Evolutionary conservation across 2,888 invertebrate species (phyloP), one percentile per base, ranked within the genome.

Genomic region (Tetropium fuscum): DNA sequence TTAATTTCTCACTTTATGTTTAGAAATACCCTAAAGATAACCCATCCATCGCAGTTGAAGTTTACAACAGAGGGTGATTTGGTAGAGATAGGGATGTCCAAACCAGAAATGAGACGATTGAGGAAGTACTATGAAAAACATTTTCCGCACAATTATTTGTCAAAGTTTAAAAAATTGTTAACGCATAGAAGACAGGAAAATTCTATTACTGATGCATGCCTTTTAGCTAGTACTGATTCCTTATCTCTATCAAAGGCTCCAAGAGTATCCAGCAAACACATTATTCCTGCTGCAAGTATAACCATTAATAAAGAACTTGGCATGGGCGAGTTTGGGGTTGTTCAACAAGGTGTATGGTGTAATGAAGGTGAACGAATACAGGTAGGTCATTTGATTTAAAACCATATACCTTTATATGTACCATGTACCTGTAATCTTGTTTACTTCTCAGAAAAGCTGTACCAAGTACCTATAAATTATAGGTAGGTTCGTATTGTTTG

Each of bases 341-440:
- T 99, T 0, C 97, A 97, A 79, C 98, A 97, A 82, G 98, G 97
- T 2, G 94, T 96, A 5, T 98, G 97, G 97, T 94, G 94, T 44
- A 95, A 96, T 77, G 95, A 95, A 70, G 95, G 93, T 57, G 94
- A 96, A 82, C 87, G 95, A 83, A 93, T 94, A 63, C 80, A 80
- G 69, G 78, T 74, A 70, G 55, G 60, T 6, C 11, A 10, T 41
- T 30, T 3, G 4, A 5, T 22, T n/a, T n/a, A n/a, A n/a, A n/a
- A n/a, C n/a, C n/a, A n/a, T n/a, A n/a, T n/a, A n/a, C n/a, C n/a
- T n/a, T n/a, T n/a, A n/a, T n/a, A n/a, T n/a, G n/a, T n/a, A n/a
- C n/a, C n/a, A n/a, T n/a, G n/a, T n/a, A n/a, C n/a, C n/a, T n/a
- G n/a, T n/a, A n/a, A n/a, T n/a, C n/a, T n/a, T n/a, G n/a, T n/a